Base-by-base conservation (phyloP, 2,888 invertebrate species). In the Clepsis dumicolana region DNA sequence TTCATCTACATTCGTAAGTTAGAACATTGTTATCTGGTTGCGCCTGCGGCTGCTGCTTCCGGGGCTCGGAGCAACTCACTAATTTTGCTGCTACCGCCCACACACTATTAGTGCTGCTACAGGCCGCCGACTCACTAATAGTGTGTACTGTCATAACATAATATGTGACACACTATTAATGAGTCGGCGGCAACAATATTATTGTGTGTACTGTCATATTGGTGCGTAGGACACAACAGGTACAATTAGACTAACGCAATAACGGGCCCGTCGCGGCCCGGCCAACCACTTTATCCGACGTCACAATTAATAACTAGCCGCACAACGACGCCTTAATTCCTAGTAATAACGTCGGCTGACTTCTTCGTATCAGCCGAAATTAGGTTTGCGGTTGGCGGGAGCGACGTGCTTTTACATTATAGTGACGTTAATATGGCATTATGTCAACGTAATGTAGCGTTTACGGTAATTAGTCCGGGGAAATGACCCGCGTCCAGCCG, bases 381-480 rank as follows among this genome's bases (percentile, higher is more conserved):
- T 62, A 67, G 66, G 48, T 48, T 48, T 62, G 59, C 38, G 27
- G n/a, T n/a, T n/a, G n/a, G n/a, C n/a, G 38, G 38, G 50, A 32
- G 32, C 35, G 61, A 32, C 29, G 29, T 67, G 38, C 50, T 56
- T 63, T 63, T 48, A 63, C 56, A 50, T 62, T 29, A 57, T 56
- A 57, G 54, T 57, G 63, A 56, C 62, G 63, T 57, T 67, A 67
- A 57, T 67, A 57, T 38, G 16, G 29, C 24, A 57, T 63, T 63
- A 67, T 57, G 63, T 63, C 63, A 57, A 50, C 27, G 62, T 67
- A 67, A 63, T 66, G 66, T 63, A 63, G 56, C 67, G 67, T 57
- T 67, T 63, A 63, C 67, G 67, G 67, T 63, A 63, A 67, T 67
- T 63, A 67, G 67, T 52, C 50, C 57, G 50, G 67, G 29, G 48